Base-by-base conservation (phyloP, 2,888 invertebrate genomes). In the Scrobipalpa costella region DNA sequence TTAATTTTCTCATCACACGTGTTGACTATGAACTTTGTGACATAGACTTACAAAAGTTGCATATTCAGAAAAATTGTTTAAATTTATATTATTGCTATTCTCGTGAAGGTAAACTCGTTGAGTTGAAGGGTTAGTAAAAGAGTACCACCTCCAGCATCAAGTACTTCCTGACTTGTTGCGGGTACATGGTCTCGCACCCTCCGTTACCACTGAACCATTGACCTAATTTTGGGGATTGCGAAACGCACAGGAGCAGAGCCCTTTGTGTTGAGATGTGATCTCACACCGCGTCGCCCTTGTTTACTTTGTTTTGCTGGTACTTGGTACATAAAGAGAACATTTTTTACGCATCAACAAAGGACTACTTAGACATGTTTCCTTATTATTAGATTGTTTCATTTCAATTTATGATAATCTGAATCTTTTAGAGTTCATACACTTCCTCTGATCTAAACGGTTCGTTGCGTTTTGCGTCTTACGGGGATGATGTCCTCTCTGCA, bases 181-280 rank as follows among this genome's bases (percentile, higher is more conserved):
- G n/a, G n/a, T 55, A 40, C 40, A 40, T 17, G 11, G 36, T 17
- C 15, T n/a, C 9, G 50, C 19, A 17, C 57, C 17, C 57, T 57
- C 38, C 38, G 17, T 38, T 15, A 19, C 17, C 40, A 17, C 47
- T 44, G 55, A 40, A 62, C 61, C 27, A 59, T 59, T 67, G 67
- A 67, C 67, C 67, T 58, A 66, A 63, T 67, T 55, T 67, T 38
- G 55, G 50, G 47, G 61, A 62, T 62, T 63, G 62, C 65, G 63
- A 63, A 63, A 67, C 50, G 61, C 27, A 55, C 55, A 13, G 55
- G 33, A 47, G 57, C 60, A 57, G 61, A 21, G 52, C 63, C 63
- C 64, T 64, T 58, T 60, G 47, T 40, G 61, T 36, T 57, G 52
- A 27, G 33, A 55, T 6, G 58, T 40, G 40, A 58, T 21, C 47